Conservation (phyloP, 1,140 invertebrate genomes). For the Chionoecetes opilio region DNA sequence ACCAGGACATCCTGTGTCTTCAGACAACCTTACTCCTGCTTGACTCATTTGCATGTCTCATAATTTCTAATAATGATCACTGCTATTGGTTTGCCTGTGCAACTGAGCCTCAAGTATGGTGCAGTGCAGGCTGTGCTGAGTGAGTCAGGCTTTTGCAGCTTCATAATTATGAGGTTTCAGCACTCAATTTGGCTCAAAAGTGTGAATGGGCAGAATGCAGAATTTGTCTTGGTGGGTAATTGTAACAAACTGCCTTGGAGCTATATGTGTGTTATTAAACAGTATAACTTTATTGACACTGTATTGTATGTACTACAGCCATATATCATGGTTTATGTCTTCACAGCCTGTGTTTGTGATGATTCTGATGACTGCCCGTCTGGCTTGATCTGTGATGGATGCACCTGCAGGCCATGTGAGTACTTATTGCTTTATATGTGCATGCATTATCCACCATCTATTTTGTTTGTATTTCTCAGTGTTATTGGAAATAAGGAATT, state of each 20-base stretch:
- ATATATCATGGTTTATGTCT: conserved; percentile 75
- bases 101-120: neutral
- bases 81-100: neutral
- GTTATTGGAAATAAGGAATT: no score
- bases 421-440: neutral
- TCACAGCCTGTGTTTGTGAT: conserved; percentile 88
- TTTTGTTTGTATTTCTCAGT: neutral
- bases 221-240: no score
- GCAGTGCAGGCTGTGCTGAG: neutral
- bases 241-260: no score
- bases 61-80: neutral
- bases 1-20: neutral
- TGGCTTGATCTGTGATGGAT: conserved; percentile 88
- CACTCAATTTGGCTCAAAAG: no score
- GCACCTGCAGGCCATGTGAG: conserved; percentile 86
- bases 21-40: neutral
- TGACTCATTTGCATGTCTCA: neutral
- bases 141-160: neutral
- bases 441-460: neutral
- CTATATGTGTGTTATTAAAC: no score
- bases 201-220: no score
- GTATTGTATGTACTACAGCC: neutral
- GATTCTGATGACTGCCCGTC: conserved; percentile 86
- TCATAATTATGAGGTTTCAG: no score
- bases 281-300: no score